Evolutionary conservation across 2,797 vertebrate genomes (phyloP).

Genomic region (Macroramphosus scolopax): DNA sequence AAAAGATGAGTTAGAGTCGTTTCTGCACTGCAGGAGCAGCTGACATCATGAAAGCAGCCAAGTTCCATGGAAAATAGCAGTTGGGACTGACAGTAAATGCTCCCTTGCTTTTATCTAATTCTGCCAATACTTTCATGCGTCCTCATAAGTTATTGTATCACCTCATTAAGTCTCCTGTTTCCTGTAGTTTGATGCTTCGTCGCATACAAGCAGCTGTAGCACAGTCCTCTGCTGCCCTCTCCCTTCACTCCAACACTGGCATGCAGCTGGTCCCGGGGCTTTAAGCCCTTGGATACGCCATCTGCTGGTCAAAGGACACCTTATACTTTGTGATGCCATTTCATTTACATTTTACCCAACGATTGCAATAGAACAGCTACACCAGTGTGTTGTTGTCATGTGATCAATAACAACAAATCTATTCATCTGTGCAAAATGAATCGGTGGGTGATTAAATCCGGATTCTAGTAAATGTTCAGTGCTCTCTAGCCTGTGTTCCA

Average conservation of each 20-base stretch:
- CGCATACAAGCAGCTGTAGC: slow-evolving; percentile 2
- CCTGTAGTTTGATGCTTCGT: background rate
- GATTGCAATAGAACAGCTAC: background rate
- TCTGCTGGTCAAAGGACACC: slow-evolving; percentile 48
- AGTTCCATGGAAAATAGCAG: slow-evolving; percentile 19
- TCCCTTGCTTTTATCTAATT: slow-evolving; percentile 18
- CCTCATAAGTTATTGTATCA: slow-evolving; percentile 26
- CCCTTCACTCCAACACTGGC: slow-evolving; percentile 29
- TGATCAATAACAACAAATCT: too few relatives aligned
- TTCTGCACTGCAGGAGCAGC: too few relatives aligned
- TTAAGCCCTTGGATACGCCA: slow-evolving; percentile 40
- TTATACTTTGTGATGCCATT: background rate
- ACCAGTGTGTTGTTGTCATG: background rate
- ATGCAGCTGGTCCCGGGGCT: background rate
- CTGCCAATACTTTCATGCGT: slow-evolving; percentile 31
- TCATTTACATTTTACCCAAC: background rate
- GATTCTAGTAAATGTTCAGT: slow-evolving; percentile 2
- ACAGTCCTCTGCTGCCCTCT: slow-evolving; percentile 60
- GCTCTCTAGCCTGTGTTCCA: slow-evolving; percentile 32
- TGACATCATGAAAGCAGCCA: background rate
- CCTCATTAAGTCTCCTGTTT: slow-evolving; percentile 4
- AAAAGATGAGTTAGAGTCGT: too few relatives aligned
- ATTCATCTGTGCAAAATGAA: background rate
- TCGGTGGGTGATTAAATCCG: too few relatives aligned
- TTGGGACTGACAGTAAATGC: slow-evolving; percentile 3